phyloP scores from a whole-genome alignment of 1,140 invertebrate species.

The Meloidogyne chitwoodi region DNA sequence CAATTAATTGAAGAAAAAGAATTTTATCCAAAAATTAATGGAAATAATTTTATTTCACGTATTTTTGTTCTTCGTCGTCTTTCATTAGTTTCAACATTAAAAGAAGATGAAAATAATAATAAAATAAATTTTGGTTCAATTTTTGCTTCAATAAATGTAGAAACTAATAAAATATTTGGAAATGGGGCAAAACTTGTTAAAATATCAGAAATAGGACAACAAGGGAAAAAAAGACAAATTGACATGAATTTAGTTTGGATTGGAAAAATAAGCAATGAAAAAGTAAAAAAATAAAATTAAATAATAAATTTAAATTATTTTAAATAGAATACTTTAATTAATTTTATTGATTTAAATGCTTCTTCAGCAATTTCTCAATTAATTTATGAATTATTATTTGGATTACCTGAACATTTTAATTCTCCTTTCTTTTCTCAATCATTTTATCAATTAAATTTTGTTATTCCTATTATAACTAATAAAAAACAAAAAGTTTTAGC shows the following conservation, averaged over 20 bases:
- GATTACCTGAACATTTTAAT: slow-evolving; percentile 8
- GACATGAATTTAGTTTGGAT: slow-evolving; percentile 2
- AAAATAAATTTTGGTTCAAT: neutral
- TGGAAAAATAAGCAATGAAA: slow-evolving; percentile 8
- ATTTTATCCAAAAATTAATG: neutral
- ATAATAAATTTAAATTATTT: neutral
- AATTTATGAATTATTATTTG: slow-evolving; percentile 18
- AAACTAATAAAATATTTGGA: slow-evolving; percentile 3
- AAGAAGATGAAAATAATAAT: neutral
- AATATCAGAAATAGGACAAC: slow-evolving; percentile 5
- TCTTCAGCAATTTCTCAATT: slow-evolving; percentile 9
- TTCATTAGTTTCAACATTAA: neutral
- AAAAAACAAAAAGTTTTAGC: slow-evolving; percentile 4
- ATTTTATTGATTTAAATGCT: slow-evolving; percentile 15
- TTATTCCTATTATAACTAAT: neutral
- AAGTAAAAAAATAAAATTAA: neutral
- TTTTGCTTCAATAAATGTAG: slow-evolving; percentile 6
- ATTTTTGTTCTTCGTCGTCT: slow-evolving; percentile 11
- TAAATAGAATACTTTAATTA: neutral
- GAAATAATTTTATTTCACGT: slow-evolving; percentile 3
- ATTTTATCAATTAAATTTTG: slow-evolving; percentile 1
- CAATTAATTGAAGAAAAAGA: slow-evolving; percentile 19
- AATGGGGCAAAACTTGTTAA: slow-evolving; percentile 1
- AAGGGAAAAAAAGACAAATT: neutral
- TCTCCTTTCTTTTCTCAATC: slow-evolving; percentile 9